Base-by-base conservation (phyloP, 2,797 vertebrate species). In the Ataeniobius toweri region DNA sequence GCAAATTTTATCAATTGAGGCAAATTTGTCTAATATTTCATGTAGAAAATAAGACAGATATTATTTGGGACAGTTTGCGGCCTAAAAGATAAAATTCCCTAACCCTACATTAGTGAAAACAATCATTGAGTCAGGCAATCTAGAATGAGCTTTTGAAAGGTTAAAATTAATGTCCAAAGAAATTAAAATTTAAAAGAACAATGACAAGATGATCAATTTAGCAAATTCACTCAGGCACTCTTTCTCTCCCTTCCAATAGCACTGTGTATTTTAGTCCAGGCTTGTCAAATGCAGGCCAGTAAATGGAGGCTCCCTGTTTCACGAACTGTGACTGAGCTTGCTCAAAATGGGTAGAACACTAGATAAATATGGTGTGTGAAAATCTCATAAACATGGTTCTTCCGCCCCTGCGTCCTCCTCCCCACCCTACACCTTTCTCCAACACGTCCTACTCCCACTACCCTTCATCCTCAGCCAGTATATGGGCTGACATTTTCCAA, bases 311-410 rank as follows among this genome's bases (percentile, higher is more conserved):
- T 83, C 89, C 89, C 86, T 90, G 93, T 91, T 91, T 87, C 79
- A 85, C 92, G 92, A 94, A 94, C 94, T 91, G 80, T 75, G 89
- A 85, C 89, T 94, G 93, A 94, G 92, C 94, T 91, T 90, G 86
- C 91, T 88, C 53, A 78, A 89, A 93, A 91, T 83, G 89, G 83
- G 76, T 84, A 90, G 84, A 89, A 91, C 92, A 89, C 89, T 89
- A 87, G 88, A 91, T 85, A 92, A 95, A 94, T 90, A 90, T 56
- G 79, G 83, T 77, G 88, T 84, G 82, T 88, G 79, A 78, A 89
- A 93, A 93, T 85, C 77, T 90, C 86, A 87, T 82, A 92, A 93
- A 91, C 67, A 80, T 75, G 65, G 83, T 80, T 89, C 88, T 91
- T 90, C 91, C 75, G 68, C 82, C 82, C 83, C 75, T 56, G 74